Percentiles rank a stretch among this genome's conserved stretches.
These are phyloP conservation scores for Stenurella melanura DNA, from an alignment of 2,888 invertebrate species.

Conservation along the genomic window DNA sequence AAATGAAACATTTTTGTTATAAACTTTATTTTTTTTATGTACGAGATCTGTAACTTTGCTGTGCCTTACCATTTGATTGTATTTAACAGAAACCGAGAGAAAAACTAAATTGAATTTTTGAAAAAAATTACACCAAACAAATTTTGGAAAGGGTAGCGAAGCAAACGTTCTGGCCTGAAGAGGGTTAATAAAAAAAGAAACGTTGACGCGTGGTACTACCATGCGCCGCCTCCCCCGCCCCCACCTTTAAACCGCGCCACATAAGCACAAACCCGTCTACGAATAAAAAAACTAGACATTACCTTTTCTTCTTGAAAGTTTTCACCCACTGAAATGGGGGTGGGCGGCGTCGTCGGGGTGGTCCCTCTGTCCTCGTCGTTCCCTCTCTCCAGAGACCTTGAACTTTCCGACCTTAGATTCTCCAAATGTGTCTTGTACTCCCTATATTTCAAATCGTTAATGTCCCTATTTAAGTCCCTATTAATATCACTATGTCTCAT, in stretches of 20 bases:
- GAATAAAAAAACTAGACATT: slow-evolving; percentile 38
- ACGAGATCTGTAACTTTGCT: too few relatives aligned
- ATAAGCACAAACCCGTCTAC: neutral
- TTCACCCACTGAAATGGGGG: slow-evolving; percentile 73
- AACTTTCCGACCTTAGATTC: slow-evolving; percentile 68
- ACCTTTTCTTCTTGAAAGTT: slow-evolving; percentile 74
- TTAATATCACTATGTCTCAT: slow-evolving; percentile 57
- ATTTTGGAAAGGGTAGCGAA: too few relatives aligned
- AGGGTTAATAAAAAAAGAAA: neutral
- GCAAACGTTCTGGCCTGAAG: neutral
- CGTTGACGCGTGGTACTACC: neutral
- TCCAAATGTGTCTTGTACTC: slow-evolving; percentile 73
- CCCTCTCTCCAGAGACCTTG: slow-evolving; percentile 65
- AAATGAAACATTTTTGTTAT: too few relatives aligned
- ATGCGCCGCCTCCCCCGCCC: neutral
- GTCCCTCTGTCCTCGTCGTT: slow-evolving; percentile 63
- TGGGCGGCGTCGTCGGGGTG: slow-evolving; percentile 73
- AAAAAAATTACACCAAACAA: too few relatives aligned
- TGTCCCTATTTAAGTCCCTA: slow-evolving; percentile 63
- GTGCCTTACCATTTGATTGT: too few relatives aligned
- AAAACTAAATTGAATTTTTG: too few relatives aligned
- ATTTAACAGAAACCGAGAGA: too few relatives aligned
- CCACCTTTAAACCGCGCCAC: neutral
- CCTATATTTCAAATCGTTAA: slow-evolving; percentile 71
- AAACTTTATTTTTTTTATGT: too few relatives aligned